phyloP scores from a whole-genome alignment of 1,140 invertebrate genomes.

The Lordiphosa mommai region DNA sequence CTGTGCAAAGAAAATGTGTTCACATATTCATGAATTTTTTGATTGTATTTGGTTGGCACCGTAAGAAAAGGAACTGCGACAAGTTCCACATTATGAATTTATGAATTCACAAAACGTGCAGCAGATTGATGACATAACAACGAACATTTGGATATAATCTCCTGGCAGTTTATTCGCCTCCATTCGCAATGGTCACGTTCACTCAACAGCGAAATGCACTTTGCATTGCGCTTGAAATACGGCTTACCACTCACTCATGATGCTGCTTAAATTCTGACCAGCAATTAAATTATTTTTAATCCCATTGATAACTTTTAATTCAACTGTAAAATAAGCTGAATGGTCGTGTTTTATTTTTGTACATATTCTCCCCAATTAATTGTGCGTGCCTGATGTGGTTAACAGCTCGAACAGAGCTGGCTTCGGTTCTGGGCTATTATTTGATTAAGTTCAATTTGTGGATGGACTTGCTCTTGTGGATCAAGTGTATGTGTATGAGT shows the following conservation, averaged over 20 bases:
- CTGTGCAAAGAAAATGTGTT: neutral
- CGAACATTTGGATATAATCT: no score
- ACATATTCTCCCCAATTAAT: neutral
- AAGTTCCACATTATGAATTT: slow-evolving; percentile 66
- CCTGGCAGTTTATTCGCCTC: no score
- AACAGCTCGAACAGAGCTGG: neutral
- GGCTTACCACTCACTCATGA: neutral
- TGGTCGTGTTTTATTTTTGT: neutral
- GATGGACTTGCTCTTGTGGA: neutral
- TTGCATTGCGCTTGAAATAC: slow-evolving; percentile 3
- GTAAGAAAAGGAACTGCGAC: no score
- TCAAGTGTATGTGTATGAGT: neutral
- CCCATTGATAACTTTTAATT: slow-evolving; percentile 15
- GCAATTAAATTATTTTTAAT: slow-evolving; percentile 19
- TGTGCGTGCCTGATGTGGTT: slow-evolving; percentile 1
- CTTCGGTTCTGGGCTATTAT: slow-evolving; percentile 12
- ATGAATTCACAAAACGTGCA: slow-evolving; percentile 62
- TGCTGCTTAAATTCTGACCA: neutral
- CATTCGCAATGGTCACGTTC: neutral
- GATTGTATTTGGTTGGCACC: neutral
- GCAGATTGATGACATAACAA: slow-evolving; percentile 12
- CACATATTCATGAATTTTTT: slow-evolving; percentile 24
- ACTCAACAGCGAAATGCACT: slow-evolving; percentile 5
- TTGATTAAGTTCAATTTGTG: slow-evolving; percentile 59
- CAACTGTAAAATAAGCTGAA: neutral